Percentiles rank a stretch among this genome's conserved stretches.
Evolutionary conservation across 1,140 invertebrate genomes (phyloP).

Genomic region (Drosophila oshimai): DNA sequence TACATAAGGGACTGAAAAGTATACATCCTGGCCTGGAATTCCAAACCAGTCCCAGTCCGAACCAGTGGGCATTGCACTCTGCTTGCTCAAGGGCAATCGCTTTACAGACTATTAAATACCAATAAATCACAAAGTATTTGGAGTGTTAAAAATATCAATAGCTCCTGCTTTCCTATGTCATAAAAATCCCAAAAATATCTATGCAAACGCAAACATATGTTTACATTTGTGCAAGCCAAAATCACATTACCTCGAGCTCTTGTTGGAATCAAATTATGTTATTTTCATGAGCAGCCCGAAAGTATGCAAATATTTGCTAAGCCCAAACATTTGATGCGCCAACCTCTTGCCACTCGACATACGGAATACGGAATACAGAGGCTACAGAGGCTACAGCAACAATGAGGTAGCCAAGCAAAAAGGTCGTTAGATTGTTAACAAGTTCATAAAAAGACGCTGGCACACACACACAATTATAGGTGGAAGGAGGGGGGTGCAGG

Average conservation of each 20-base stretch:
- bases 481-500: background rate
- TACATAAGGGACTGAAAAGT: background rate
- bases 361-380: constrained; percentile 19
- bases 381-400: constrained; percentile 10
- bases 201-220: constrained; percentile 25
- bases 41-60: background rate
- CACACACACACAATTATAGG: constrained; percentile 34
- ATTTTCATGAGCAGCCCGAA: constrained; percentile 66
- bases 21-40: background rate
- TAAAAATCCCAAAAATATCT: constrained; percentile 4
- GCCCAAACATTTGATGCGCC: constrained; percentile 66
- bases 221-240: constrained; percentile 48
- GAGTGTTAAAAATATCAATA: background rate
- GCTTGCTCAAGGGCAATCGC: background rate
- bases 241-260: constrained; percentile 52
- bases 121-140: constrained; percentile 10
- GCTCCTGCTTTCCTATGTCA: too few species aligned
- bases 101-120: constrained; percentile 12
- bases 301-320: constrained; percentile 77
- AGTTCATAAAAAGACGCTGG: constrained; percentile 77
- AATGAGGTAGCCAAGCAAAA: constrained; percentile 38
- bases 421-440: constrained; percentile 80
- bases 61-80: background rate
- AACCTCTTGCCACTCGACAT: constrained; percentile 31
- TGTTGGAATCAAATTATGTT: constrained; percentile 74